phyloP scores from a whole-genome alignment of 2,797 vertebrate species.

The Pempheris klunzingeri region DNA sequence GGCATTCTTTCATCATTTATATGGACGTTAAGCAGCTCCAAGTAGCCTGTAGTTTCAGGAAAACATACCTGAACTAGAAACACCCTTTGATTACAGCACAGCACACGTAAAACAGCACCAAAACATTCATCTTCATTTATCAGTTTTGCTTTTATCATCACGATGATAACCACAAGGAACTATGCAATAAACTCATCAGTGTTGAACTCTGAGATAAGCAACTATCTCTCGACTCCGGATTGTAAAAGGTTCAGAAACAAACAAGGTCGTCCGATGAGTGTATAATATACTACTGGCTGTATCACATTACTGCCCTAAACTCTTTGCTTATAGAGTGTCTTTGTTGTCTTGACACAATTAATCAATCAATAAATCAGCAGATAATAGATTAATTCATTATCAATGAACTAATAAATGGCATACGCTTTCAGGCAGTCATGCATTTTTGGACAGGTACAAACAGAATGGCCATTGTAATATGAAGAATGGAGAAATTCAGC shows the following conservation, averaged over 20 bases:
- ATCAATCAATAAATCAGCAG: neutral
- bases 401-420: too few relatives aligned
- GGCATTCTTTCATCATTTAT: conserved; percentile 46
- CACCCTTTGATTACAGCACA: conserved; percentile 22
- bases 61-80: conserved; percentile 18
- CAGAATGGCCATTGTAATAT: neutral
- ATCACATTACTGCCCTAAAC: neutral
- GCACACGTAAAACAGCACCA: conserved; percentile 23
- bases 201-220: neutral
- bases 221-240: neutral
- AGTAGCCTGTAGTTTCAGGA: conserved; percentile 20
- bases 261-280: too few relatives aligned
- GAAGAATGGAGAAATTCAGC: neutral
- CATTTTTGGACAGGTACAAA: neutral
- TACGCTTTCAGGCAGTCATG: neutral
- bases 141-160: conserved; percentile 30
- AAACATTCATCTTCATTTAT: conserved; percentile 12
- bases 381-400: too few relatives aligned
- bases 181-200: neutral
- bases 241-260: neutral
- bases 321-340: neutral
- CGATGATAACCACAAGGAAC: conserved; percentile 1
- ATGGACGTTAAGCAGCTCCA: conserved; percentile 31
- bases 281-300: neutral
- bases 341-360: neutral